Percentiles rank a stretch among this genome's conserved stretches.
These are phyloP conservation scores for Notamacropus eugenii DNA, from an alignment of 2,797 vertebrate species.

Conservation along the genomic window DNA sequence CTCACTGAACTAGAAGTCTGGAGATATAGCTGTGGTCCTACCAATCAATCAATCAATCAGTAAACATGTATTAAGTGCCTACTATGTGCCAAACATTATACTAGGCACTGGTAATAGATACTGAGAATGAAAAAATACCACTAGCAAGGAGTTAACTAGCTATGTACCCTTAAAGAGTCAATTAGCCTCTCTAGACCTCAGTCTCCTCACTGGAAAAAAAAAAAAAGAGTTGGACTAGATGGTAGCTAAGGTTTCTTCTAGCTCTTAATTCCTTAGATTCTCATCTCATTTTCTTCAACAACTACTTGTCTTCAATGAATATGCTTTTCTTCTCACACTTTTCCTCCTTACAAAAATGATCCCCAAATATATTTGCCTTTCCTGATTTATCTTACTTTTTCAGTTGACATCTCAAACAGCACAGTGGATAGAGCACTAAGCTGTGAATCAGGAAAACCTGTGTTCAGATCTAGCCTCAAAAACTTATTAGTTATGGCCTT, in stretches of 20 bases:
- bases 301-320: neutral
- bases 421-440: neutral
- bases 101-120: neutral
- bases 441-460: neutral
- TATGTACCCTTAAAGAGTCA: neutral
- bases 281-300: neutral
- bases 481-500: neutral
- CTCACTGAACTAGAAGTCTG: neutral
- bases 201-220: neutral
- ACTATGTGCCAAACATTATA: neutral
- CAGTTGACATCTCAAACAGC: neutral
- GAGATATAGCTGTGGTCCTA: neutral
- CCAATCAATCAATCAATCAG: neutral
- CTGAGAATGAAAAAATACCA: neutral
- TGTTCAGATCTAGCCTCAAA: neutral
- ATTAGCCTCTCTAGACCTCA: neutral
- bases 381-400: conserved; percentile 50
- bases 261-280: neutral
- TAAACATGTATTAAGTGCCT: neutral
- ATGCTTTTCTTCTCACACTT: neutral
- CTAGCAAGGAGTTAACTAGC: neutral
- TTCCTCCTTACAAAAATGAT: conserved; percentile 3
- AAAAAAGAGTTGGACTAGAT: neutral
- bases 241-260: neutral
- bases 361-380: conserved; percentile 39